Base-by-base conservation (phyloP, 2,113 vertebrate genomes). In the Brachyhypopomus gauderio region DNA sequence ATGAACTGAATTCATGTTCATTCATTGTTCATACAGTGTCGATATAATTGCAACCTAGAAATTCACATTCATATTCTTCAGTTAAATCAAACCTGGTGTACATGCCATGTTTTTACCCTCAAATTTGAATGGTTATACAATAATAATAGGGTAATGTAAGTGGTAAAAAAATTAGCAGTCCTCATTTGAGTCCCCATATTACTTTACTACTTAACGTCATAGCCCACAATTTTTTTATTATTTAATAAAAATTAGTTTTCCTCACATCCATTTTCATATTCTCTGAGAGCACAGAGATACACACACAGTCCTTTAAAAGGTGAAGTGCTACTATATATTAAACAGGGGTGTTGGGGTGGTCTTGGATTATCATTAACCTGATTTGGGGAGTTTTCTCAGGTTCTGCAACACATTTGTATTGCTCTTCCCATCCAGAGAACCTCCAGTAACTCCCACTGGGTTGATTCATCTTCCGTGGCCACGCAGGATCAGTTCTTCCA, bases 401-500 rank as follows among this genome's bases (percentile, higher is more conserved):
- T 55, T 8, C 2, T 63, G n/a, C 34, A 52, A 52, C 9, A 74
- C 30, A 59, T 41, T 60, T 19, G 5, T 23, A 55, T 36, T 38
- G 66, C 14, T 70, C 34, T 45, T 62, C 59, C 19, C 1, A 60
- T 34, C 11, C 4, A 9, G 34, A 59, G 34, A 48, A 5, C 45
- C 17, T 52, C n/a, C 16, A 62, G 59, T 25, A 23, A 62, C 20
- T 41, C 58, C 34, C 59, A 34, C 55, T 74, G 73, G 73, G 14
- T 34, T 76, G 14, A 63, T 48, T 63, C 59, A 59, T 75, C 36
- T 62, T 38, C 17, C 8, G 16, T 58, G 62, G 22, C 9, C 74
- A 75, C 0, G 36, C 4, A 75, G 34, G n/a, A 75, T 75, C 73
- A 45, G 30, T 60, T 20, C n/a, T 75, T 59, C n/a, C 11, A 14